Base-by-base conservation (phyloP, 2,888 invertebrate genomes). In the Heliconius erato region DNA sequence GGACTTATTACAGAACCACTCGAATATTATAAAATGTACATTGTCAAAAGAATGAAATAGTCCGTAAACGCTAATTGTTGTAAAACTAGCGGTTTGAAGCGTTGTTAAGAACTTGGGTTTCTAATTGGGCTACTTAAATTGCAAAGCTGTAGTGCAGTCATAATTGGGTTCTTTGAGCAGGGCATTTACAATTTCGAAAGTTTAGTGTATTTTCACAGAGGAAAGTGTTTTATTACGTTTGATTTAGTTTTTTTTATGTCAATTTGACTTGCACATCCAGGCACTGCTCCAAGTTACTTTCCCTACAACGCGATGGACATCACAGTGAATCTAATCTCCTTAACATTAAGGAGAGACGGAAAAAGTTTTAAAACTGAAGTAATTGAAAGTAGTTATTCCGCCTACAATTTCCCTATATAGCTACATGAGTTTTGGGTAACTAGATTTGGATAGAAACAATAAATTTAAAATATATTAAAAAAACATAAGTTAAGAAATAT, bases 51-150 rank as follows among this genome's bases (percentile, higher is more conserved):
- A 68, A 63, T 35, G 7, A 63, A 78, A 78, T 68, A 67, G 67
- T n/a, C n/a, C 23, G 49, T 49, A 78, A 67, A 68, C n/a, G 44
- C 14, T 78, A 67, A 78, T 49, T 78, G 78, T 67, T 78, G 32
- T 78, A 68, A 78, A 78, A 78, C 67, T 78, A 78, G 67, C 67
- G 44, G 67, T 78, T 68, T 49, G 49, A 68, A 67, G 67, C 28
- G 67, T 28, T 49, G 49, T 78, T 78, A 67, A 12, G 67, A 67
- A 78, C 78, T 78, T 78, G 6, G 67, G 67, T 81, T 69, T 77
- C 76, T 77, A 81, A 81, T 81, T 81, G 76, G 63, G 54, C 81
- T 40, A 71, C 69, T 81, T 68, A 77, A 69, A 71, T 77, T 76
- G 59, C 69, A 77, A 69, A 67, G 67, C 74, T 74, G 59, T 77